Conservation (phyloP, 2,888 invertebrate species). For the Fissipunctia ypsillon region DNA sequence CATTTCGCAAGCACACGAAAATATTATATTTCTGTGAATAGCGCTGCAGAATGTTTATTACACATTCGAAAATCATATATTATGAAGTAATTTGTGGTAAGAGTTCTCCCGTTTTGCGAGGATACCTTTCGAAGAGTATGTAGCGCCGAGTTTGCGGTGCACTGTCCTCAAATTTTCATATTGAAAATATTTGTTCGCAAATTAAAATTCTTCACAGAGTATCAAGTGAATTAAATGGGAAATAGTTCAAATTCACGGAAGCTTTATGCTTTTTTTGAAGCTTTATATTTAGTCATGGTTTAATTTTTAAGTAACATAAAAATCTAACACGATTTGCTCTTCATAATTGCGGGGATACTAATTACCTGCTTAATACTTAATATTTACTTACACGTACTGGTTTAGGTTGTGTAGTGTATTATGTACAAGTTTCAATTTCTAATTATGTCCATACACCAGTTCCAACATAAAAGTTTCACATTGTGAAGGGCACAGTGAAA, state of each 20-base stretch:
- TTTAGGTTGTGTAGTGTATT: not conserved
- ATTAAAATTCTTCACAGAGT: constrained; percentile 56
- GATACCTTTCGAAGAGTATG: constrained; percentile 46
- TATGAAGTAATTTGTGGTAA: constrained; percentile 58
- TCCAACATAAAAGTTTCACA: not conserved
- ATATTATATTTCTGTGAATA: constrained; percentile 49
- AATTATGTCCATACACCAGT: not conserved
- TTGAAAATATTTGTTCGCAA: constrained; percentile 56
- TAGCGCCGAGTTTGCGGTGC: constrained; percentile 36
- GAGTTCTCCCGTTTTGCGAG: constrained; percentile 45
- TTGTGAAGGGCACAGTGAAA: constrained; percentile 7
- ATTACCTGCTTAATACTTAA: not conserved
- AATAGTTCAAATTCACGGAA: constrained; percentile 10
- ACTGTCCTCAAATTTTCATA: constrained; percentile 53
- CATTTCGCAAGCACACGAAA: constrained; percentile 45
- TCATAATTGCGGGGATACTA: not conserved
- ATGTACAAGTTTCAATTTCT: not conserved
- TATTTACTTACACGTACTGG: not conserved
- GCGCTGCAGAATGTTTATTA: constrained; percentile 45
- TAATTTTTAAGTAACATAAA: not conserved
- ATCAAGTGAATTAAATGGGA: constrained; percentile 15
- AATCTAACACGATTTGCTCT: not conserved
- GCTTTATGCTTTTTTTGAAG: too few species aligned
- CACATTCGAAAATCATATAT: constrained; percentile 59
- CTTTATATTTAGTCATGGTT: not conserved